phyloP scores from a whole-genome alignment of 2,113 vertebrate genomes.

The Athene noctua region DNA sequence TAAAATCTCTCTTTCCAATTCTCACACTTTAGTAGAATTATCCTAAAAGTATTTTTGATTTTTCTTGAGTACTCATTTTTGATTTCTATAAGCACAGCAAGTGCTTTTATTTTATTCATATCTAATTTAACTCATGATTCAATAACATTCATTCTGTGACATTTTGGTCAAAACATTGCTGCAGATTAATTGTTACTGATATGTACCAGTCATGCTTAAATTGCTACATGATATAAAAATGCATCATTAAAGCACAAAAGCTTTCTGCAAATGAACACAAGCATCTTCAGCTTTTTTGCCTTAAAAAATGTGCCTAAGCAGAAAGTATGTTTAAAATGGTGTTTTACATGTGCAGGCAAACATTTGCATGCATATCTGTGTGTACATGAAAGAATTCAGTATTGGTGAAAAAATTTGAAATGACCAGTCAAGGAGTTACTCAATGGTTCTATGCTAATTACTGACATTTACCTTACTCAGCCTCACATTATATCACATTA shows the following conservation, averaged over 20 bases:
- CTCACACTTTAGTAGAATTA: background rate
- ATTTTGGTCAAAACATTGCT: background rate
- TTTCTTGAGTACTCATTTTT: background rate
- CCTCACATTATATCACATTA: background rate
- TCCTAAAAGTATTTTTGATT: background rate
- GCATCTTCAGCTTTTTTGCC: background rate
- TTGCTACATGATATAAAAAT: background rate
- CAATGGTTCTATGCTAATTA: background rate
- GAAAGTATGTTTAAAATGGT: background rate
- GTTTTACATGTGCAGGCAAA: background rate
- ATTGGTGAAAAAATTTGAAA: background rate
- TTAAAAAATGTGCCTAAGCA: background rate
- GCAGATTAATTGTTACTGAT: background rate
- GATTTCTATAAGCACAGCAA: background rate
- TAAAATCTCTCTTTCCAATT: background rate
- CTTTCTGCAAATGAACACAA: background rate
- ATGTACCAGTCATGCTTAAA: background rate
- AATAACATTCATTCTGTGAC: background rate
- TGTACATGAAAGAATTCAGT: background rate
- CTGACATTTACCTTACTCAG: background rate
- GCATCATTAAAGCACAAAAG: background rate
- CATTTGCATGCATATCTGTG: fast-evolving
- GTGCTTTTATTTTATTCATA: background rate
- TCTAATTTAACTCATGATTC: background rate
- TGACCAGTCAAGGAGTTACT: background rate